Evolutionary conservation across 2,797 vertebrate species (phyloP).

Genomic region (Cercopithecus neglectus): DNA sequence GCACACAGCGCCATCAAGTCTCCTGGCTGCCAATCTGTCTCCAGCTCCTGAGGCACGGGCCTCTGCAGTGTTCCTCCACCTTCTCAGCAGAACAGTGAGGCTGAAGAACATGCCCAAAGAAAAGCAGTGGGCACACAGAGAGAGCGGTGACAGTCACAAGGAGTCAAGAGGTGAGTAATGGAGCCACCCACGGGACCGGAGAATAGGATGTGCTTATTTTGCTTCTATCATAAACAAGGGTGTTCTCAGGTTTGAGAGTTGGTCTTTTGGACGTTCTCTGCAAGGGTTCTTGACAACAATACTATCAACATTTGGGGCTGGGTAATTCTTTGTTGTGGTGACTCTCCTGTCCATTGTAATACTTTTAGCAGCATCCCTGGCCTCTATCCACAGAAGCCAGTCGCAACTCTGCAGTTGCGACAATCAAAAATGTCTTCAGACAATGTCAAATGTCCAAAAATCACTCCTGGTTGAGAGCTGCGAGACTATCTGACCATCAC

Average conservation of each 20-base stretch:
- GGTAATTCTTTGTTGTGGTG: neutral
- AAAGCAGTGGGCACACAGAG: neutral
- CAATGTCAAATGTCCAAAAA: neutral
- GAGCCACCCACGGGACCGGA: neutral
- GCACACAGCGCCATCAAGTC: fast-evolving
- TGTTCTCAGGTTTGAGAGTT: neutral
- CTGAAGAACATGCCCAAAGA: neutral
- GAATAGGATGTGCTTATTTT: neutral
- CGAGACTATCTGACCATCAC: neutral
- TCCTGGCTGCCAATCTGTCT: too few species aligned
- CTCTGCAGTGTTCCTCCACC: fast-evolving
- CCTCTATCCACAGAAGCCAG: neutral
- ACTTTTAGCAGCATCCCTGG: neutral
- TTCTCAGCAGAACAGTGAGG: neutral
- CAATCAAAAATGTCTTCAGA: neutral
- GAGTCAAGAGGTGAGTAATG: neutral
- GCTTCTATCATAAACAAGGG: neutral
- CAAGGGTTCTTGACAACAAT: neutral
- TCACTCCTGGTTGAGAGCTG: neutral
- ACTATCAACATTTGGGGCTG: neutral
- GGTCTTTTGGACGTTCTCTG: neutral
- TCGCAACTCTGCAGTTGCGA: neutral
- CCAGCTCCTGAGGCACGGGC: neutral
- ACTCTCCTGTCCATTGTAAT: neutral
- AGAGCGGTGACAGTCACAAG: neutral